Evolutionary conservation across 2,888 invertebrate genomes (phyloP), one percentile per base, ranked within the genome.

Genomic region (Drosophila meridiana): DNA sequence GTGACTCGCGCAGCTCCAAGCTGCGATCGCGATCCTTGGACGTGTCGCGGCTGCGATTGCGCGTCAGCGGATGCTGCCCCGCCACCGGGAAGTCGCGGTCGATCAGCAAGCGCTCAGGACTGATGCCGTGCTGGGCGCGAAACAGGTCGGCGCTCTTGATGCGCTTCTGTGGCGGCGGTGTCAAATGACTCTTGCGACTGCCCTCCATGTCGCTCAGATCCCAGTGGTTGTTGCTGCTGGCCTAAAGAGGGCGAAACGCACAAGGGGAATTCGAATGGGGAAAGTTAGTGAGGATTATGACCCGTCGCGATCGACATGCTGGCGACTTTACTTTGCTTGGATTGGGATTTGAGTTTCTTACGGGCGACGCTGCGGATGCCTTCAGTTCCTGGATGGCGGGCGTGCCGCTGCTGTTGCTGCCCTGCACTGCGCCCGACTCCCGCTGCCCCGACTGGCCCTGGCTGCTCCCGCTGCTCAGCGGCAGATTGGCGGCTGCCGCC

Each of bases 91-190:
- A 91, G 43, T 93, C 93, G 26, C 92, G 91, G 56, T 94, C 94
- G 5, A 94, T 91, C 43, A 93, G 73, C 63, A 93, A 72, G 50
- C 92, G 91, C 69, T 93, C 93, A n/a, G 93, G 93, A 84, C 92
- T 93, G 68, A 93, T 92, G 69, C 93, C 93, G 50, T 95, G 94
- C 87, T 95, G 95, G 48, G 95, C 95, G 76, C 95, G 95, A 91
- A 95, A 95, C 71, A 96, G 94, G 90, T 96, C 95, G 13, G 95
- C 95, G 78, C 96, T 95, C 87, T 96, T 94, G 78, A 96, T 95
- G 88, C 96, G 94, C 90, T 96, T 96, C 61, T 96, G 95, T 34
- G 96, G 96, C 66, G 95, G 95, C 68, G 94, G 94, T 43, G 94
- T 93, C 71, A 94, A 93, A 67, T 93, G 93, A 76, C 92, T 92